These are phyloP conservation scores for Eurystomus glaucurus DNA, from an alignment of 2,797 vertebrate species.

Conservation along the genomic window DNA sequence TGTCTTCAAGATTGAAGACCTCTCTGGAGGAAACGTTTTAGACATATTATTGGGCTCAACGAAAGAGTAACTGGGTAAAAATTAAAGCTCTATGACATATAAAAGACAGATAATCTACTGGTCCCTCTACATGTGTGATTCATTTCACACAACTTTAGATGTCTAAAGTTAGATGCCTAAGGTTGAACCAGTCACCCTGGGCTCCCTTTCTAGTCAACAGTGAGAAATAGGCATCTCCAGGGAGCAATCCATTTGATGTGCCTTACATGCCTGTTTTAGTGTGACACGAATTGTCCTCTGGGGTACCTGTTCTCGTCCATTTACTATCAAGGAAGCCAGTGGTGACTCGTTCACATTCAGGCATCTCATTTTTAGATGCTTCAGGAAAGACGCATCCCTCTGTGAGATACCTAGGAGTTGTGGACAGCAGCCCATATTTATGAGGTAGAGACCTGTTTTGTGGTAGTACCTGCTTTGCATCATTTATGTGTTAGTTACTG, in stretches of 20 bases:
- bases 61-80: background rate
- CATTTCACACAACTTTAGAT: background rate
- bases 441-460: background rate
- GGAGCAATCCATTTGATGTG: background rate
- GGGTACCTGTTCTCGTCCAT: background rate
- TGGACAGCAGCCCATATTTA: background rate
- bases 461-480: background rate
- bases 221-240: background rate
- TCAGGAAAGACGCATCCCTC: fast-evolving
- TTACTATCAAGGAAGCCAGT: background rate
- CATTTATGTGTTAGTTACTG: background rate
- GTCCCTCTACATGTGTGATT: background rate
- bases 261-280: background rate
- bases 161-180: background rate
- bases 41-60: background rate
- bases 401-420: background rate
- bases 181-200: background rate
- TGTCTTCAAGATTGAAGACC: background rate
- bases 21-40: background rate
- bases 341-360: background rate
- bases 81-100: background rate
- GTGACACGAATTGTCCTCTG: background rate
- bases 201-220: background rate
- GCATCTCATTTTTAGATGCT: background rate
- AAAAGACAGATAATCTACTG: background rate